phyloP scores from a whole-genome alignment of 1,140 invertebrate species.

The Trichoplusia ni region DNA sequence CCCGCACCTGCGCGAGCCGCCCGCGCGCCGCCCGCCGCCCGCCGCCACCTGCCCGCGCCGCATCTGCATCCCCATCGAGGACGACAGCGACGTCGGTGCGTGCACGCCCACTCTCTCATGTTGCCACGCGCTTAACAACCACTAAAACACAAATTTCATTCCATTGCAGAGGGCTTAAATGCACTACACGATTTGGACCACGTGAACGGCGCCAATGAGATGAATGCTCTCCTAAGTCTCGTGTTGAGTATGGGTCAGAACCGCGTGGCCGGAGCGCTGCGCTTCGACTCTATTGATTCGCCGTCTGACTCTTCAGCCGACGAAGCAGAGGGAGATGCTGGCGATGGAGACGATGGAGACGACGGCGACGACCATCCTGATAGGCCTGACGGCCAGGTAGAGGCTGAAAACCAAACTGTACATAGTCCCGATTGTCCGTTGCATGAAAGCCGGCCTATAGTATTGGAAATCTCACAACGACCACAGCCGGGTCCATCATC shows the following conservation, averaged over 20 bases:
- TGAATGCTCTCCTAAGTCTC: conserved; percentile 77
- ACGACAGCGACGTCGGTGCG: conserved; percentile 64
- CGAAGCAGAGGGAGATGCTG: conserved; percentile 25
- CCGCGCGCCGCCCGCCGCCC: conserved; percentile 39
- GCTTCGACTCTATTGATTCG: conserved; percentile 52
- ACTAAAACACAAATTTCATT: background rate
- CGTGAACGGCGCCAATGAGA: conserved; percentile 71
- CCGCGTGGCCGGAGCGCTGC: conserved; percentile 65
- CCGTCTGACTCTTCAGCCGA: conserved; percentile 33
- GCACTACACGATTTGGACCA: conserved; percentile 71
- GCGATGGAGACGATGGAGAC: conserved; percentile 9
- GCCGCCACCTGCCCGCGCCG: conserved; percentile 50
- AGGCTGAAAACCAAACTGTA: background rate
- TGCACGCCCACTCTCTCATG: background rate
- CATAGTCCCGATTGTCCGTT: background rate
- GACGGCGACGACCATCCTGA: background rate
- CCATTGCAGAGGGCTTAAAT: conserved; percentile 61
- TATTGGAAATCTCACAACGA: too few species aligned
- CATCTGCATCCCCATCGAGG: conserved; percentile 69
- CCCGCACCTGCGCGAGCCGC: conserved; percentile 53
- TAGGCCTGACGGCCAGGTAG: background rate
- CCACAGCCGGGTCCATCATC: too few species aligned
- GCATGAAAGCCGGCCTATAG: too few species aligned
- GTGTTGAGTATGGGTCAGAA: conserved; percentile 76
- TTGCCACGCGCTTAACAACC: too few species aligned